Evolutionary conservation across 2,888 invertebrate genomes (phyloP).

Genomic region (Penaeus monodon): DNA sequence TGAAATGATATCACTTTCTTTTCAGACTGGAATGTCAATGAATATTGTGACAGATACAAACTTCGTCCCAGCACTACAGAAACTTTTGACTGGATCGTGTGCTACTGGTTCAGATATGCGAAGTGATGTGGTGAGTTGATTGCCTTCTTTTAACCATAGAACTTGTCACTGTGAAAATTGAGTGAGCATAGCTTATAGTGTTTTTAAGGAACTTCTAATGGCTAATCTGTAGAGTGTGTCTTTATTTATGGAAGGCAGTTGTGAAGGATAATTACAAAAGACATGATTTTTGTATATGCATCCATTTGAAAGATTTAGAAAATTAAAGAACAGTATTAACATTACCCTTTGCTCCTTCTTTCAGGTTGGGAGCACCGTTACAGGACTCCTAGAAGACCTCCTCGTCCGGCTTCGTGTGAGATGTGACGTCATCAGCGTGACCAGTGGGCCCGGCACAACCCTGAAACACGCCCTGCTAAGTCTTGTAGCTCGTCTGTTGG

Average conservation of each 20-base stretch:
- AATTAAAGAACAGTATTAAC: neutral
- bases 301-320: neutral
- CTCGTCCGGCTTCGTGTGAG: conserved; percentile 78
- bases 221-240: too few species aligned
- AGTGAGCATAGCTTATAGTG: neutral
- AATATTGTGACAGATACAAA: conserved; percentile 54
- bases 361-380: conserved; percentile 83
- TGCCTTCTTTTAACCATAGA: too few species aligned
- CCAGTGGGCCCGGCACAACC: conserved; percentile 72
- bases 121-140: conserved; percentile 54
- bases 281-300: too few species aligned
- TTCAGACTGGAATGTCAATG: conserved; percentile 58
- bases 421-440: conserved; percentile 75
- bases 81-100: conserved; percentile 54
- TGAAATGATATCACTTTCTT: neutral
- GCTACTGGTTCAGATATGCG: conserved; percentile 45
- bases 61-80: conserved; percentile 58
- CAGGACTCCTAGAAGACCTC: conserved; percentile 80
- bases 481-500: conserved; percentile 80
- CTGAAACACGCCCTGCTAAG: conserved; percentile 79
- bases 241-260: too few species aligned
- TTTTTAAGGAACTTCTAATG: neutral
- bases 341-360: conserved; percentile 5
- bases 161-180: too few species aligned
- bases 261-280: too few species aligned